Evolutionary conservation across 2,113 vertebrate genomes (phyloP).

Genomic region (Dolichotis patagonum): DNA sequence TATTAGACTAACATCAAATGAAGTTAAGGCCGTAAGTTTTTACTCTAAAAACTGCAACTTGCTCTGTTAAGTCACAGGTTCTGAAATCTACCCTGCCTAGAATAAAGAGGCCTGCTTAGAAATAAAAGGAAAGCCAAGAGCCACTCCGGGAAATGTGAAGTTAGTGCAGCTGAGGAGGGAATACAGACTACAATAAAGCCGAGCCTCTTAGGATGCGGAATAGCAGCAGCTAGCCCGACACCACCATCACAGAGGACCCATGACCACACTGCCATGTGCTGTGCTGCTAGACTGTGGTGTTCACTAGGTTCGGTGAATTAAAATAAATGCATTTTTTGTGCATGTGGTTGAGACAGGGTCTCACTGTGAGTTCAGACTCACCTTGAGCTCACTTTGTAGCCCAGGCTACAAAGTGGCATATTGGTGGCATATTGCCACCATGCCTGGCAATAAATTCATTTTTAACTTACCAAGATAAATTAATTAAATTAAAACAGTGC

Average conservation of each 20-base stretch:
- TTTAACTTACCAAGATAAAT: not conserved
- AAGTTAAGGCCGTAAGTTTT: not conserved
- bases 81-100: slow-evolving; percentile 1
- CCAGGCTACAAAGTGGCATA: too few species aligned
- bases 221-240: not conserved
- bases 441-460: too few species aligned
- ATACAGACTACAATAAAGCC: not conserved
- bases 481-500: not conserved
- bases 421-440: too few species aligned
- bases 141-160: slow-evolving; percentile 14
- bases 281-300: not conserved
- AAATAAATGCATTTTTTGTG: not conserved
- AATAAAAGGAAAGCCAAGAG: not conserved
- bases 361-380: too few species aligned
- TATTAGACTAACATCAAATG: slow-evolving; percentile 1
- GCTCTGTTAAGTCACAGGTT: not conserved
- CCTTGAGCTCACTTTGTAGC: too few species aligned
- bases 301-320: not conserved
- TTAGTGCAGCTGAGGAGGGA: not conserved
- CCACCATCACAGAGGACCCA: not conserved
- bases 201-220: not conserved
- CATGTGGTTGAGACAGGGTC: too few species aligned
- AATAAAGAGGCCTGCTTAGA: slow-evolving; percentile 5
- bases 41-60: slow-evolving; percentile 2
- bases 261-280: not conserved